Conservation (phyloP, 64 coral and sea anemone species). For the Exaiptasia diaphana region DNA sequence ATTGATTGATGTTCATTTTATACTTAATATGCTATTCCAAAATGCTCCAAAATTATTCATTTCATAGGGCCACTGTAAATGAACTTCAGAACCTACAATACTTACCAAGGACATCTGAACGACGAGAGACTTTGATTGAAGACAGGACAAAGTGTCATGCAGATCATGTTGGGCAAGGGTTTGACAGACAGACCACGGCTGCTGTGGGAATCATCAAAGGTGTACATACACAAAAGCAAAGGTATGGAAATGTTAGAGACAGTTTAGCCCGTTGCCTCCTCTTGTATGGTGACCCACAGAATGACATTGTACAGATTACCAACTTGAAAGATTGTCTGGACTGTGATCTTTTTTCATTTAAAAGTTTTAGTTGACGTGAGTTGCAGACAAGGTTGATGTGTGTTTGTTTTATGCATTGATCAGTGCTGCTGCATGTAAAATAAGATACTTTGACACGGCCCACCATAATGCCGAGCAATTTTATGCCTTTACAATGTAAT, state of each 20-base stretch:
- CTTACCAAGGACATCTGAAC: conserved; percentile 83
- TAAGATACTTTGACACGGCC: too few relatives aligned
- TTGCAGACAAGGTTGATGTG: too few relatives aligned
- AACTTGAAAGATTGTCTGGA: too few relatives aligned
- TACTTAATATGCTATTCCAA: too few relatives aligned
- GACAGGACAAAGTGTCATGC: conserved; percentile 96
- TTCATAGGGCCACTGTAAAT: conserved; percentile 76
- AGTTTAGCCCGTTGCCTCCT: not conserved
- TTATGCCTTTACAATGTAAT: too few relatives aligned
- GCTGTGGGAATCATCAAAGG: conserved; percentile 95
- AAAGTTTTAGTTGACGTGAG: too few relatives aligned
- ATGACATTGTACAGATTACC: not conserved
- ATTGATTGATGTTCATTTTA: too few relatives aligned
- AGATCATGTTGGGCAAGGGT: conserved; percentile 96
- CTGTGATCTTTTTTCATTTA: too few relatives aligned
- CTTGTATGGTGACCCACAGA: not conserved
- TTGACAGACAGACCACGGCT: conserved; percentile 93
- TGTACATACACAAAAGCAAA: conserved; percentile 73
- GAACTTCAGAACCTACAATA: conserved; percentile 97
- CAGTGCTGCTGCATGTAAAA: too few relatives aligned
- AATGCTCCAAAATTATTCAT: too few relatives aligned
- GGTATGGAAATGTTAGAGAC: conserved; percentile 27
- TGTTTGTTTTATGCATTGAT: too few relatives aligned
- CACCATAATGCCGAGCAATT: too few relatives aligned
- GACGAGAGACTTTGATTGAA: conserved; percentile 83